Evolutionary conservation across 2,797 vertebrate genomes (phyloP), one percentile per base, ranked within the genome.

Genomic region (Karalla daura): DNA sequence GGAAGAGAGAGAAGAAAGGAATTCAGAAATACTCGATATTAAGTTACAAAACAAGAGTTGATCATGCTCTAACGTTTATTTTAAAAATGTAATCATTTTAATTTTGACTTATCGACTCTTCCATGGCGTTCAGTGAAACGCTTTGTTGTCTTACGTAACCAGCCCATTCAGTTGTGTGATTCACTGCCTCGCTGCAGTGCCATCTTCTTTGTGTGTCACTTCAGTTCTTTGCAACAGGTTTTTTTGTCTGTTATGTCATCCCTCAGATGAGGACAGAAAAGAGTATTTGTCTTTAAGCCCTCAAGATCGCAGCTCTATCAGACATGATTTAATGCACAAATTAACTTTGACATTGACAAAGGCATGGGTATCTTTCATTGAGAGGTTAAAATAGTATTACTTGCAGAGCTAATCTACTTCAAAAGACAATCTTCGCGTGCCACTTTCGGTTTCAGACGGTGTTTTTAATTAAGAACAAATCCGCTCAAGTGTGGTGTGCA

Each of bases 141-240:
- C 15, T 59, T 63, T 64, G 45, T 64, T 74, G 61, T 53, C 30
- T 79, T 85, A 75, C 51, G 61, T 79, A 87, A 83, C 41, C 56
- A 43, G 5, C 21, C 33, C 61, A 62, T 77, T 83, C 63, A 80
- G 20, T 27, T 63, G 46, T 74, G 53, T 82, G 74, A 76, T 63
- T 84, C 76, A 70, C 50, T 70, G 40, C 30, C 43, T 50, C 20
- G 5, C 37, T 65, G 17, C 46, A 58, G 27, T 74, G 58, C 37
- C 20, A 62, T 56, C 11, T 65, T 35, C 54, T 61, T 63, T 63
- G 18, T 66, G 33, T 72, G 55, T 39, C 28, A 46, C 18, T 47
- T 53, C 41, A 62, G 8, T 41, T n/a, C 12, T 67, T 69, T 68
- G 62, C 39, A 66, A 35, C 60, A 49, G 24, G 24, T 30, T 13